Conservation (phyloP, 2,113 vertebrate genomes). For the Sinocyclocheilus grahami region DNA sequence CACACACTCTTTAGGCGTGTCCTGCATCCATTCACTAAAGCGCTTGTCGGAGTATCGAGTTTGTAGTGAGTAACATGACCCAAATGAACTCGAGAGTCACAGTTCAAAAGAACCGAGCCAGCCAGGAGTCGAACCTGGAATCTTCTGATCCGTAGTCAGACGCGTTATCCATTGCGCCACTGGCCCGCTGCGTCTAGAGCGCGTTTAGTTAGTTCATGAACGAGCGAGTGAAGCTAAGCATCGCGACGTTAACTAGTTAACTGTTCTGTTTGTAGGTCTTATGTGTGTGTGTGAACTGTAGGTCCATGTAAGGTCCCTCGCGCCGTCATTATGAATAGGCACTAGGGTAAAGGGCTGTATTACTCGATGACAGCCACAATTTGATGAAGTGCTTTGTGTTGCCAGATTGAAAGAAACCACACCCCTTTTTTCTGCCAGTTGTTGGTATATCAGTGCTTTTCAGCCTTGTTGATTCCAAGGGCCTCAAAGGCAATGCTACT, state of each 20-base stretch:
- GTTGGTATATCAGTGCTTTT: neutral
- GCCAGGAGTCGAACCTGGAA: conserved; percentile 88
- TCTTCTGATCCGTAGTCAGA: conserved; percentile 88
- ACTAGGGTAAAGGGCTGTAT: conserved; percentile 5
- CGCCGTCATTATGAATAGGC: neutral
- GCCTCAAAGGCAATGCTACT: no score
- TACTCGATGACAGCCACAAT: neutral
- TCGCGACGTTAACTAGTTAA: neutral
- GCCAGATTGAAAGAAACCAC: neutral
- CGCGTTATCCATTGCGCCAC: conserved; percentile 86
- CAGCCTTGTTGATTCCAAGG: neutral
- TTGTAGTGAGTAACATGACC: neutral
- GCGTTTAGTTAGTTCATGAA: fast-evolving
- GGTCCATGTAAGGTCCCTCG: neutral
- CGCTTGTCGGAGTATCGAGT: neutral
- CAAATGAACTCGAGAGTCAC: neutral
- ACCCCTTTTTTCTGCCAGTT: neutral
- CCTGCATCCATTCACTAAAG: neutral
- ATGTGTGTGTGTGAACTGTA: neutral
- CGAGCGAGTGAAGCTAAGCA: no score
- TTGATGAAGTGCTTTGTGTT: neutral
- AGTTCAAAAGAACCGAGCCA: conserved; percentile 68
- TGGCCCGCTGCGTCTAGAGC: conserved; percentile 61
- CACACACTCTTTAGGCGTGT: neutral
- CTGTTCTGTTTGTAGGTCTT: neutral